A percentile compares a stretch with the other conserved stretches of the same genome.
These are phyloP conservation scores for Colletes latitarsis DNA, from an alignment of 1,140 invertebrate species.

Conservation along the genomic window DNA sequence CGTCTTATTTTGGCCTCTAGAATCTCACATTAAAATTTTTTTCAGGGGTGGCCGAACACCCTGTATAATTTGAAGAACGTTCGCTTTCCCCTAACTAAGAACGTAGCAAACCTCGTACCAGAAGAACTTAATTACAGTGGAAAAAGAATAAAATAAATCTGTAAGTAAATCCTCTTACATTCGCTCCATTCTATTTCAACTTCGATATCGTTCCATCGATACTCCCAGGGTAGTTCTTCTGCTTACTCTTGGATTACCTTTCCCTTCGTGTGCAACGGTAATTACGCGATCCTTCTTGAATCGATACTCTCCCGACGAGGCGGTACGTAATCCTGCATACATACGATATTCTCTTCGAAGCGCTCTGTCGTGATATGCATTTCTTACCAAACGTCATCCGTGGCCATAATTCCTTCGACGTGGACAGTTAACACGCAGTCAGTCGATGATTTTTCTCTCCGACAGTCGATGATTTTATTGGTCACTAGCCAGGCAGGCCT, in stretches of 20 bases:
- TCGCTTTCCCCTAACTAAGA: no score
- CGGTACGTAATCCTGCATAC: constrained; percentile 14
- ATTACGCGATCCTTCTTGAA: constrained; percentile 29
- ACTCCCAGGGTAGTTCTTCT: constrained; percentile 4
- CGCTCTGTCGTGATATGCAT: constrained; percentile 8
- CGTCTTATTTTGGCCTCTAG: no score
- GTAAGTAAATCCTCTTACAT: constrained; percentile 57
- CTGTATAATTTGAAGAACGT: no score
- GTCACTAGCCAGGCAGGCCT: constrained; percentile 69
- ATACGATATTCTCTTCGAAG: constrained; percentile 5
- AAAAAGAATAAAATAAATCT: constrained; percentile 41
- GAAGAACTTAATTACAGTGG: constrained; percentile 50
- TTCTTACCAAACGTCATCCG: constrained; percentile 20
- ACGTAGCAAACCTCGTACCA: no score
- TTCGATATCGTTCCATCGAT: constrained; percentile 1
- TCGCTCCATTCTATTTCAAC: constrained; percentile 1
- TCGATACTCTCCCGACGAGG: neutral
- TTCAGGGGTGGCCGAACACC: no score
- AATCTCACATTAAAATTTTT: no score
- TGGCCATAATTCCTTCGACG: constrained; percentile 20
- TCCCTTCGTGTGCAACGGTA: constrained; percentile 10
- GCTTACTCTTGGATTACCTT: constrained; percentile 38
- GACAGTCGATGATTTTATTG: constrained; percentile 62
- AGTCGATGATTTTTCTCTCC: constrained; percentile 39
- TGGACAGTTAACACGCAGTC: constrained; percentile 29